Evolutionary conservation across 2,888 invertebrate genomes (phyloP), one percentile per base, ranked within the genome.

Genomic region (Antitype chi): DNA sequence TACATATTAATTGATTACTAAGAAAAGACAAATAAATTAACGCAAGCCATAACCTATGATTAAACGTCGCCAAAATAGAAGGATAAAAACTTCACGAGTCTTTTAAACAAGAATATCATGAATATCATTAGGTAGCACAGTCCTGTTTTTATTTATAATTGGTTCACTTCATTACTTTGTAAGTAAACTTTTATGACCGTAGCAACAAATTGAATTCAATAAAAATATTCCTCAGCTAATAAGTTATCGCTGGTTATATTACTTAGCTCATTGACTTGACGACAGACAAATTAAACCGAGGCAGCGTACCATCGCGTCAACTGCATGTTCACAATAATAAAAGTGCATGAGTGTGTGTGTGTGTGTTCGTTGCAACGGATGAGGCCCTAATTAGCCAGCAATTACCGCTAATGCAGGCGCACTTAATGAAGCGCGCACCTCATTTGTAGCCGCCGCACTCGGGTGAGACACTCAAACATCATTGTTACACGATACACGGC

Each of bases 321-420:
- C 66, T 81, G 70, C 68, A 38, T 74, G 84, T 88, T 78, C 74
- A 84, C 75, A 80, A 78, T 84, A 84, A 88, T 85, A 85, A 88
- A 89, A 89, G 78, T 89, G 89, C 80, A 82, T 63, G 68, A 76
- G 82, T 78, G 80, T 78, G 85, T 47, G 87, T 81, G 85, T 79
- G 86, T 80, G 85, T 49, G 87, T 91, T 89, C 85, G 91, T 91
- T 91, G 93, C 93, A 93, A 90, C 94, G 94, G 94, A 94, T 94
- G 94, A 91, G 91, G 91, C 90, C 91, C 94, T 95, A 95, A 95
- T 95, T 95, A 95, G 94, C 92, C 90, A 82, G 92, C 94, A 95
- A 95, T 95, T 95, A 95, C 93, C 90, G 89, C 94, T 95, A 95
- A 95, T 95, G 94, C 94, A 90, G 91, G 89, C 91, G 89, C 92